Conservation (phyloP, 2,113 vertebrate genomes). For the Vulpes lagopus region DNA sequence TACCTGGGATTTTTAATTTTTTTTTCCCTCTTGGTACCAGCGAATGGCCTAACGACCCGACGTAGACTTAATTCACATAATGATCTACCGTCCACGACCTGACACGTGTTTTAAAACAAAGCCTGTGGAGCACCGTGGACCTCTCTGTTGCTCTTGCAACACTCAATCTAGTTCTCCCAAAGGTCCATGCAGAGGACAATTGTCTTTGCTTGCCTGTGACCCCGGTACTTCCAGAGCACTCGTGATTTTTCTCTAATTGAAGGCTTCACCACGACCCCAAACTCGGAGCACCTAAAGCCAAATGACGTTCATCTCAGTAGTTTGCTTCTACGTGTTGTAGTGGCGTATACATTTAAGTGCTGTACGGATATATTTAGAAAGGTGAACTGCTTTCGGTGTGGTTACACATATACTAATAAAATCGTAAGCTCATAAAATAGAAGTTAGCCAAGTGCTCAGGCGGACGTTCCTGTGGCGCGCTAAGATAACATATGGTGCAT, state of each 20-base stretch:
- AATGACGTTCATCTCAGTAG: not conserved
- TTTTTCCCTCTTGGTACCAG: not conserved
- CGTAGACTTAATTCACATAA: not conserved
- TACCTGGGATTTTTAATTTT: not conserved
- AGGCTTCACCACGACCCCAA: not conserved
- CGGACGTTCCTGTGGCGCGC: not conserved
- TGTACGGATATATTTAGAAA: not conserved
- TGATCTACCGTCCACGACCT: not conserved
- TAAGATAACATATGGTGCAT: not conserved
- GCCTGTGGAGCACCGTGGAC: too few species aligned
- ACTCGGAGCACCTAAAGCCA: not conserved
- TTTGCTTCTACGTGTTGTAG: not conserved
- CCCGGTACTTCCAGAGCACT: not conserved
- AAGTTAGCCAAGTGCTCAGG: not conserved
- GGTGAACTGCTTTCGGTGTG: not conserved
- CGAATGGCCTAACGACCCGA: not conserved
- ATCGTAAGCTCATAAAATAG: not conserved
- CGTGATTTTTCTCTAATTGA: not conserved
- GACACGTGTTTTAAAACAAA: not conserved
- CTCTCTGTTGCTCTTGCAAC: not conserved
- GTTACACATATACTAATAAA: not conserved
- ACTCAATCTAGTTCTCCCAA: not conserved
- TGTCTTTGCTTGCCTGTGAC: not conserved
- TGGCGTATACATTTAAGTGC: not conserved
- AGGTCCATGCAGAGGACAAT: not conserved